These are phyloP conservation scores for Nasonia vitripennis DNA, from an alignment of 1,140 invertebrate genomes.

Conservation along the genomic window DNA sequence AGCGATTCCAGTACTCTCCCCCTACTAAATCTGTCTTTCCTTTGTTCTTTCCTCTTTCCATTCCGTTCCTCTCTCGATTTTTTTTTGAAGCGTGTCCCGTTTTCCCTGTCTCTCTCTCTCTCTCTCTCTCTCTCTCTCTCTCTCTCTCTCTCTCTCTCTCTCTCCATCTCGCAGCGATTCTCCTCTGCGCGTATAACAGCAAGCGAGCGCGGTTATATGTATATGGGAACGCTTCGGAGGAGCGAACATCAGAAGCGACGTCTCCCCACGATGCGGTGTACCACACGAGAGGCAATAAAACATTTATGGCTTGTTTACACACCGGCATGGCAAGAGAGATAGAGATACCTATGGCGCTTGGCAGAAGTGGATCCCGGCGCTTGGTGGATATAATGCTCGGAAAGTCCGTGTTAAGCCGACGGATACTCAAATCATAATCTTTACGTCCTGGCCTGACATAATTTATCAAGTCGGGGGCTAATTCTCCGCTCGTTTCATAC, in stretches of 20 bases:
- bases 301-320: constrained; percentile 70
- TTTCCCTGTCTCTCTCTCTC: constrained; percentile 14
- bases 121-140: constrained; percentile 20
- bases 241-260: constrained; percentile 37
- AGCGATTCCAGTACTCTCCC: constrained; percentile 26
- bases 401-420: constrained; percentile 50
- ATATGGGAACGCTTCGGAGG: not conserved
- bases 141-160: not conserved
- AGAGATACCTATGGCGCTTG: constrained; percentile 21
- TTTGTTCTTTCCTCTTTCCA: constrained; percentile 25
- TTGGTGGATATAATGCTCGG: constrained; percentile 15
- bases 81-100: not conserved
- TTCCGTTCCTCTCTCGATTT: constrained; percentile 6
- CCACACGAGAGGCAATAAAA: constrained; percentile 63
- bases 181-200: not conserved
- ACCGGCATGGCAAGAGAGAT: constrained; percentile 47
- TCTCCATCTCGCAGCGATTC: constrained; percentile 6
- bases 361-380: constrained; percentile 38
- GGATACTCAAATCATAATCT: constrained; percentile 53
- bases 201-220: not conserved
- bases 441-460: constrained; percentile 46
- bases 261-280: constrained; percentile 35
- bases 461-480: constrained; percentile 45
- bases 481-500: constrained; percentile 11
- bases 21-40: constrained; percentile 38